phyloP scores from a whole-genome alignment of 2,113 vertebrate genomes.

The Ctenodactylus gundi region DNA sequence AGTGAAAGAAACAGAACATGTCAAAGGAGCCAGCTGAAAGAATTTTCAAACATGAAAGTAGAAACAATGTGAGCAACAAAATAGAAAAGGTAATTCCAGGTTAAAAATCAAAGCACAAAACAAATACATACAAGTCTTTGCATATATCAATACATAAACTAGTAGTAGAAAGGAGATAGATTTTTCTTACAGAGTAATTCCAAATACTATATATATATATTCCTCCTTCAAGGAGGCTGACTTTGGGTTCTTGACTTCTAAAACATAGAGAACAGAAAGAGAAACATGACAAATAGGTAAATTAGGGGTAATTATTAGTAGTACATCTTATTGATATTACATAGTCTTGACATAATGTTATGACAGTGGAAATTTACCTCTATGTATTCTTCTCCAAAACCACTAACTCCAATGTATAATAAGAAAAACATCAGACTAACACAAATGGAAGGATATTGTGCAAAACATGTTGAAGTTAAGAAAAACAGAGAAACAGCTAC shows the following conservation, averaged over 20 bases:
- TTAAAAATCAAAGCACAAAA: conserved; percentile 29
- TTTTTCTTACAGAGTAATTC: conserved; percentile 6
- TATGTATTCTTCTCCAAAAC: conserved; percentile 27
- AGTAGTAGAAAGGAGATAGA: neutral
- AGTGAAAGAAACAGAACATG: neutral
- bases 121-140: neutral
- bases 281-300: conserved; percentile 24
- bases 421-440: conserved; percentile 26
- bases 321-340: conserved; percentile 3
- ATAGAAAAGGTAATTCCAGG: neutral
- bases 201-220: neutral
- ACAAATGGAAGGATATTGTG: too few relatives aligned
- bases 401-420: neutral
- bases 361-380: neutral
- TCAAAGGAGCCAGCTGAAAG: neutral
- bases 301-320: neutral
- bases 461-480: conserved; percentile 16
- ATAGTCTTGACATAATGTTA: neutral
- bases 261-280: conserved; percentile 22
- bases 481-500: neutral
- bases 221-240: neutral
- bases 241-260: neutral
- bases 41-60: neutral
- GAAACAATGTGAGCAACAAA: conserved; percentile 35
- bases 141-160: conserved; percentile 18